Evolutionary conservation across 1,140 invertebrate species (phyloP).

Genomic region (Drosophila pallidifrons): DNA sequence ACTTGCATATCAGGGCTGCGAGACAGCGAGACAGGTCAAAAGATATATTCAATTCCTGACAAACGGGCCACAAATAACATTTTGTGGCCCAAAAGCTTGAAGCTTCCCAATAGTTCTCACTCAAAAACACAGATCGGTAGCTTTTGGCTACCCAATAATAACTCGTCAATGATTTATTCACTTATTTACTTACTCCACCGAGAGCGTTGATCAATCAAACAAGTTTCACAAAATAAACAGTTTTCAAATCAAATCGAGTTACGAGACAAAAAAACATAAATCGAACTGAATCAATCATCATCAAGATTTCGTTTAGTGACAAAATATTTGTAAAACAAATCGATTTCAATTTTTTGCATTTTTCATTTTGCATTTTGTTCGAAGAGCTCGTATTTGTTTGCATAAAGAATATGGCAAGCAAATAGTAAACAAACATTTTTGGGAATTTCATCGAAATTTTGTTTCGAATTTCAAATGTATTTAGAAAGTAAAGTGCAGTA

Average conservation of each 20-base stretch:
- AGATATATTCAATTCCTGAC: constrained; percentile 31
- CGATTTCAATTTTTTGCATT: not conserved
- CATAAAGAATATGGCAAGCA: not conserved
- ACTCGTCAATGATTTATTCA: constrained; percentile 8
- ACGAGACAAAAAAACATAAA: not conserved
- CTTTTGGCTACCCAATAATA: constrained; percentile 31
- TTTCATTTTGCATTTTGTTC: not conserved
- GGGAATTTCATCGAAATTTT: too few species aligned
- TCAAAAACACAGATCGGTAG: constrained; percentile 13
- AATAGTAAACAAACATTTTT: too few species aligned
- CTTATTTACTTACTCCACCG: not conserved
- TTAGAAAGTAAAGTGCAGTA: too few species aligned
- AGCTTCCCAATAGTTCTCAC: not conserved
- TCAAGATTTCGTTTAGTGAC: constrained; percentile 15
- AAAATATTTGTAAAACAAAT: constrained; percentile 16
- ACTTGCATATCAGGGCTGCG: constrained; percentile 62
- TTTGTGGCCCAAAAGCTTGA: not conserved
- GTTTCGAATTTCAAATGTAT: too few species aligned
- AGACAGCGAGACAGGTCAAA: constrained; percentile 15
- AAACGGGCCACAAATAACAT: constrained; percentile 12
- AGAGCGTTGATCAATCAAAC: constrained; percentile 13
- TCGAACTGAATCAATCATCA: constrained; percentile 25
- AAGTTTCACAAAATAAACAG: constrained; percentile 10
- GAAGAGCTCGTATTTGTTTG: too few species aligned
- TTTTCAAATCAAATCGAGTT: not conserved